phyloP scores from a whole-genome alignment of 2,113 vertebrate genomes.

The Actinemys pallida region DNA sequence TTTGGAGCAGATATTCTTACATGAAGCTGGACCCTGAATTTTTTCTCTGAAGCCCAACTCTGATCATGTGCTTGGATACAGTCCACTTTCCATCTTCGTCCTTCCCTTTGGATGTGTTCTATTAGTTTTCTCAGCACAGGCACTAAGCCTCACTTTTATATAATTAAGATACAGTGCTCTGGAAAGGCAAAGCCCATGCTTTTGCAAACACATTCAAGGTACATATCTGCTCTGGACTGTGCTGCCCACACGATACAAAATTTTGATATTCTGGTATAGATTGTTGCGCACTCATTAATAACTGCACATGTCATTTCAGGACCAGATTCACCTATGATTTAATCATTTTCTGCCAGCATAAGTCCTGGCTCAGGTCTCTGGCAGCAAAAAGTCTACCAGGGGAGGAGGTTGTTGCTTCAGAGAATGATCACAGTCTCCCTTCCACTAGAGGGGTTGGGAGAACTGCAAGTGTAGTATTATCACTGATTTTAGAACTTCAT shows the following conservation, averaged over 20 bases:
- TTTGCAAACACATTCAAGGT: not conserved
- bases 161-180: not conserved
- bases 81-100: not conserved
- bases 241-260: not conserved
- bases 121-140: not conserved
- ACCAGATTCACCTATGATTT: not conserved
- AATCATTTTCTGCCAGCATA: not conserved
- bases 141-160: not conserved
- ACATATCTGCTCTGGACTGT: not conserved
- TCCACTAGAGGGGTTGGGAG: not conserved
- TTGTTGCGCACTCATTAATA: not conserved
- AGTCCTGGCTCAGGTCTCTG: not conserved
- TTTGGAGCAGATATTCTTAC: not conserved
- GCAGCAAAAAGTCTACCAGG: not conserved
- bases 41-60: not conserved
- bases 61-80: not conserved
- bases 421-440: slow-evolving; percentile 9
- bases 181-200: not conserved
- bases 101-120: not conserved
- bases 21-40: not conserved
- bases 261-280: not conserved
- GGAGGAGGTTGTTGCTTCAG: not conserved
- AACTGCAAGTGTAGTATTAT: not conserved
- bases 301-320: not conserved
- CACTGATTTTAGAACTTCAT: not conserved